Evolutionary conservation across 2,888 invertebrate species (phyloP).

Genomic region (Apotomis betuletana): DNA sequence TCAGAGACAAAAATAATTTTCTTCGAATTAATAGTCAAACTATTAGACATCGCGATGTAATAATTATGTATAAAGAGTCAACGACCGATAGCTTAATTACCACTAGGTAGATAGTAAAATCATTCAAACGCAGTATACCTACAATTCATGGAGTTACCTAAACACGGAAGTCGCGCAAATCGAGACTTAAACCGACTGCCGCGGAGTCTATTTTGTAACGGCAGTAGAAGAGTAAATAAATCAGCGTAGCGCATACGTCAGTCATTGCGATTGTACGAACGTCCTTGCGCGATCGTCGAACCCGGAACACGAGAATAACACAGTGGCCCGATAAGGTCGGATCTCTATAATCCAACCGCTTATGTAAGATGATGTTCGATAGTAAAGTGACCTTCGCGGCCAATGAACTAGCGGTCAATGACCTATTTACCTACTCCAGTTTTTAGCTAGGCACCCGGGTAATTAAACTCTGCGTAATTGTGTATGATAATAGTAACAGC

Average conservation of each 20-base stretch:
- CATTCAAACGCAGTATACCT: slow-evolving; percentile 26
- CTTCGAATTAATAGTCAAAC: slow-evolving; percentile 16
- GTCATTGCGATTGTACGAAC: slow-evolving; percentile 54
- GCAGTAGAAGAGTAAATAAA: slow-evolving; percentile 18
- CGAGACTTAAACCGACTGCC: slow-evolving; percentile 6
- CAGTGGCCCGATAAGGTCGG: slow-evolving; percentile 61
- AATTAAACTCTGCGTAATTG: slow-evolving; percentile 52
- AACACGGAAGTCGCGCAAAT: not conserved
- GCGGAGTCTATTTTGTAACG: slow-evolving; percentile 29
- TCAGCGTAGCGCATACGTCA: slow-evolving; percentile 46
- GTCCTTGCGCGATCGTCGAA: slow-evolving; percentile 76
- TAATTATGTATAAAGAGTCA: slow-evolving; percentile 44
- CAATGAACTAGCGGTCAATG: slow-evolving; percentile 58
- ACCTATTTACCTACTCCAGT: slow-evolving; percentile 50
- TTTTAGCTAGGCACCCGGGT: slow-evolving; percentile 33
- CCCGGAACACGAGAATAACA: slow-evolving; percentile 66
- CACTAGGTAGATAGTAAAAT: slow-evolving; percentile 39
- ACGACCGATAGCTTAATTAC: slow-evolving; percentile 58
- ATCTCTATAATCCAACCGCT: slow-evolving; percentile 67
- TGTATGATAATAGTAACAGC: slow-evolving; percentile 8
- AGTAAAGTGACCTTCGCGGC: slow-evolving; percentile 71
- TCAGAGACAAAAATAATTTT: slow-evolving; percentile 24
- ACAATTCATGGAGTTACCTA: slow-evolving; percentile 13
- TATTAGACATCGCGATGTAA: slow-evolving; percentile 25
- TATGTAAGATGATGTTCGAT: slow-evolving; percentile 68